Base-by-base conservation (phyloP, 2,888 invertebrate species). In the Eutolmus rufibarbis region DNA sequence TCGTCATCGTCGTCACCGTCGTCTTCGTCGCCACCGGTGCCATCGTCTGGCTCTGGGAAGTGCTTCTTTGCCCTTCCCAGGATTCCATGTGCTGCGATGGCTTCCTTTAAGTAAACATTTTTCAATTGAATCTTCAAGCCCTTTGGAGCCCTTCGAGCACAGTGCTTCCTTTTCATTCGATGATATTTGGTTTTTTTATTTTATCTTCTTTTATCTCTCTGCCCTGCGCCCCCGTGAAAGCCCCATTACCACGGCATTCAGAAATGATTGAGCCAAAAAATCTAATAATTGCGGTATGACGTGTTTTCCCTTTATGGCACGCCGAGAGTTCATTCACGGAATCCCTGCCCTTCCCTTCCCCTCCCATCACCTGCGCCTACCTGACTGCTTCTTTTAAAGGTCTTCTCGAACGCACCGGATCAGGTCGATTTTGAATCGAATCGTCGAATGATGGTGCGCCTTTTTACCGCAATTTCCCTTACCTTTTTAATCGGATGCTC, bases 251-350 rank as follows among this genome's bases (percentile, higher is more conserved):
- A 79, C 51, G 51, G 31, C 31, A 79, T 79, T 79, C 79, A 51
- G 8, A 51, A 31, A 79, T 79, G 79, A 79, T 51, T 46, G 79
- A 79, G 79, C 31, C 51, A n/a, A 79, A 79, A 46, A 79, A 51
- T 79, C 51, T 79, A 51, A 79, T 79, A 79, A 79, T 51, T 79
- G 51, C 46, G 79, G 79, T 51, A 79, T 46, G 51, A 79, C 51
- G 79, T 56, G 46, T 46, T 46, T 79, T 79, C 31, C 79, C 51
- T 79, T 79, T 46, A 79, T 51, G 79, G 28, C 0, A 66, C 28
- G 66, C 12, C 9, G 66, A 19, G 28, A 66, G 23, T 66, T 66
- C 66, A 66, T 66, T 23, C 66, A 66, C 66, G 19, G 19, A 23
- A 19, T 23, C 19, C 23, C 57, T 23, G 9, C 23, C 23, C n/a